Percentiles rank a stretch among this genome's conserved stretches.
Conservation (phyloP, 2,113 vertebrate species). For the Zosterops pallidus region DNA sequence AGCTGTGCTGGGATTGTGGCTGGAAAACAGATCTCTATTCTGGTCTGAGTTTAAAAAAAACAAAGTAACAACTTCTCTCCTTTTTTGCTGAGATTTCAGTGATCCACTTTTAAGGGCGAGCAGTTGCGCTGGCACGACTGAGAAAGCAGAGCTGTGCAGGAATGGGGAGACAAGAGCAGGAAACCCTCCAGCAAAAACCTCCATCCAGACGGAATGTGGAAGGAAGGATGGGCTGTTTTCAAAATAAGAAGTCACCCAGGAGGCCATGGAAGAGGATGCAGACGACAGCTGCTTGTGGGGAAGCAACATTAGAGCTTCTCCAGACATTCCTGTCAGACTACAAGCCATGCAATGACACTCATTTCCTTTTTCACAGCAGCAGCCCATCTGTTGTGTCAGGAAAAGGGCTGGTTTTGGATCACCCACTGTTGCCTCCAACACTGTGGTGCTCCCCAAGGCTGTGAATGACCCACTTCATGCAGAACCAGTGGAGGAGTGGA, state of each 20-base stretch:
- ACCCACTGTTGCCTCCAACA: neutral
- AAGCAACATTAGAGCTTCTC: slow-evolving; percentile 8
- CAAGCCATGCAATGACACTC: neutral
- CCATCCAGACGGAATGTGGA: neutral
- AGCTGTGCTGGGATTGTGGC: neutral
- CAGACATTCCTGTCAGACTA: slow-evolving; percentile 20
- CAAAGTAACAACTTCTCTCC: neutral
- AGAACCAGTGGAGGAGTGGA: neutral
- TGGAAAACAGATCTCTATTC: neutral
- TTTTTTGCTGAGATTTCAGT: neutral
- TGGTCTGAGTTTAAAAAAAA: neutral
- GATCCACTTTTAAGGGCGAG: neutral
- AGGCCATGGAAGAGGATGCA: slow-evolving; percentile 18
- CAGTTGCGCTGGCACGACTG: neutral
- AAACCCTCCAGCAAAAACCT: slow-evolving; percentile 28
- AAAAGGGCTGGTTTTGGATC: neutral
- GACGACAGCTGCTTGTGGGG: slow-evolving; percentile 14
- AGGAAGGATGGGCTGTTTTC: slow-evolving; percentile 5
- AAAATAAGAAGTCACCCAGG: slow-evolving; percentile 29
- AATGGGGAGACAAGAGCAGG: neutral
- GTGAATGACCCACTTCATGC: neutral
- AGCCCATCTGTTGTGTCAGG: slow-evolving; percentile 8
- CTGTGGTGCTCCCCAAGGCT: neutral
- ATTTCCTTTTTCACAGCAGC: slow-evolving; percentile 12
- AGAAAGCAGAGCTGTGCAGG: neutral